Conservation (phyloP, 2,113 vertebrate genomes). For the Heterotis niloticus region DNA sequence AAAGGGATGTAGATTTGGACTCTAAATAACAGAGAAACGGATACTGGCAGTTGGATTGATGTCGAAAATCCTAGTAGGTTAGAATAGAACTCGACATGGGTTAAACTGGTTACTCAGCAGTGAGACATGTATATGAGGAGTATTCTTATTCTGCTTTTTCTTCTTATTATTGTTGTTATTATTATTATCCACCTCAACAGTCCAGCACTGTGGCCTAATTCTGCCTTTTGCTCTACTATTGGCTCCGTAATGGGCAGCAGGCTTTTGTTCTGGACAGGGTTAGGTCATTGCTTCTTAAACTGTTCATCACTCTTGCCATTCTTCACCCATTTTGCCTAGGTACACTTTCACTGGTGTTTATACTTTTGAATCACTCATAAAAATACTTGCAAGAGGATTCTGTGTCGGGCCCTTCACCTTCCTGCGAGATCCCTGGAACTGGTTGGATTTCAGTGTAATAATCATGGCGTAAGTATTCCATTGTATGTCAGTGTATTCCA, state of each 20-base stretch:
- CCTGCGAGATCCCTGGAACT: slow-evolving; percentile 97
- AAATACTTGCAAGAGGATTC: slow-evolving; percentile 94
- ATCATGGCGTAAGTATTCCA: slow-evolving; percentile 91
- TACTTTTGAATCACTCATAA: slow-evolving; percentile 95
- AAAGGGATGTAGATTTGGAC: slow-evolving; percentile 43
- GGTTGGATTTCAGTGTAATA: slow-evolving; percentile 97
- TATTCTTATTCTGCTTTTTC: too few species aligned
- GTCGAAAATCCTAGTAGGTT: slow-evolving; percentile 20
- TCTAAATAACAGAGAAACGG: slow-evolving; percentile 21
- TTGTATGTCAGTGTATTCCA: too few species aligned
- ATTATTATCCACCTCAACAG: too few species aligned
- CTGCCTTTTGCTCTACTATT: background rate
- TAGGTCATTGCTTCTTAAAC: background rate
- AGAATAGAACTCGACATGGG: slow-evolving; percentile 54
- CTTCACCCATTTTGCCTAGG: slow-evolving; percentile 57
- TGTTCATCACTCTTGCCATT: slow-evolving; percentile 34
- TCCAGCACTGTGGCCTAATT: slow-evolving; percentile 2
- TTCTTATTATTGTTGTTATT: too few species aligned
- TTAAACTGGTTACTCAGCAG: slow-evolving; percentile 25
- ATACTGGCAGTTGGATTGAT: slow-evolving; percentile 11
- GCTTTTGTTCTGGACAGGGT: background rate
- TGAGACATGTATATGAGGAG: background rate
- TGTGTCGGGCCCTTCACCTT: slow-evolving; percentile 93
- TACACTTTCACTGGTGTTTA: slow-evolving; percentile 98
- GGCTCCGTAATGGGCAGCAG: background rate